Percentiles rank a stretch among this genome's conserved stretches.
Conservation (phyloP, 2,113 vertebrate species). For the Actenoides hombroni region DNA sequence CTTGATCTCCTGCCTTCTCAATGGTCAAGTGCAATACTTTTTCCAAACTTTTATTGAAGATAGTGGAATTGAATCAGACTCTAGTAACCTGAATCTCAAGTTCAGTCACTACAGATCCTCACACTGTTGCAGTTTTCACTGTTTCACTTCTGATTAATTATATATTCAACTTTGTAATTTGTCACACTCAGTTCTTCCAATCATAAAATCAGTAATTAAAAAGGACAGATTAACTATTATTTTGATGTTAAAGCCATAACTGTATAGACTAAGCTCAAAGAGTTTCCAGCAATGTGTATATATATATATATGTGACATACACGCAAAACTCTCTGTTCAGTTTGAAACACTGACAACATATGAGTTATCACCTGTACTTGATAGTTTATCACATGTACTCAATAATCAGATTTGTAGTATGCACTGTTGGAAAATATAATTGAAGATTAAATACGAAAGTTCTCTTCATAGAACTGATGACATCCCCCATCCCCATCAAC, state of each 20-base stretch:
- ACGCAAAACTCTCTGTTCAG: neutral
- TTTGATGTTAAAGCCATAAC: neutral
- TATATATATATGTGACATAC: neutral
- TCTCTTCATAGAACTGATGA: neutral
- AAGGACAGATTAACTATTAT: neutral
- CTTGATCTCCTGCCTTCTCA: neutral
- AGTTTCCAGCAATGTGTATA: neutral
- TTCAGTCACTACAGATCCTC: neutral
- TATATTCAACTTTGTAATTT: neutral
- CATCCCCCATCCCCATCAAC: accelerated
- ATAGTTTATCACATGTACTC: neutral
- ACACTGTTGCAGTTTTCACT: neutral
- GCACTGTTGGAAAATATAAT: neutral
- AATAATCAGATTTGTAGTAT: neutral
- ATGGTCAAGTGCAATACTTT: neutral
- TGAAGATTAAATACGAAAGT: neutral
- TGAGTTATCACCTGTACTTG: neutral
- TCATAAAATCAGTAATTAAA: neutral
- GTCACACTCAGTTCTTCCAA: neutral
- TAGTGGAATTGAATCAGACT: neutral
- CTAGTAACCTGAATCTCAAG: neutral
- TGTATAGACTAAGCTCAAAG: neutral
- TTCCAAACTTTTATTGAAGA: neutral
- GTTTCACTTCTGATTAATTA: neutral
- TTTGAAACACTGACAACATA: neutral